Evolutionary conservation across 2,797 vertebrate species (phyloP).

Genomic region (Scolopax rusticola): DNA sequence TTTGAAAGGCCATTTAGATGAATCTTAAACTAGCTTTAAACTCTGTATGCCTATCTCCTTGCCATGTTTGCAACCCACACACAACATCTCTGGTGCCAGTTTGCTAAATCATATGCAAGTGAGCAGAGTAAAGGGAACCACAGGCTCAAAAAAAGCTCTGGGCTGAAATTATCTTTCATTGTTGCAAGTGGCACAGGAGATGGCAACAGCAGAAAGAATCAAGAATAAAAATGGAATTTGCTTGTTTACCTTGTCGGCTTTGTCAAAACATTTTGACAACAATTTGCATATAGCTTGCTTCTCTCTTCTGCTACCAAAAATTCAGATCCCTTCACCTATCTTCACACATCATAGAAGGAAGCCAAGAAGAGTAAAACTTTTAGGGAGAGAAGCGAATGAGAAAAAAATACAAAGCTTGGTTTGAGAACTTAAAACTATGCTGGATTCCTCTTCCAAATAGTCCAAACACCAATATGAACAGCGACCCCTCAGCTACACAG

Average conservation of each 20-base stretch:
- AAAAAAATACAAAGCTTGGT: background rate
- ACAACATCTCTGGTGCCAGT: background rate
- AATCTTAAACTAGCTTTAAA: constrained; percentile 24
- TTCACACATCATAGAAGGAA: background rate
- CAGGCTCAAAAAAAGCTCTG: constrained; percentile 12
- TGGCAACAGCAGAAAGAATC: constrained; percentile 44
- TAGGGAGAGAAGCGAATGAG: background rate
- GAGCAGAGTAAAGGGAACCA: constrained; percentile 43
- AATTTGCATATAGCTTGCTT: background rate
- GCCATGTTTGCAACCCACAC: constrained; percentile 31
- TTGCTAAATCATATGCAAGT: constrained; percentile 25
- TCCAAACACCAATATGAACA: background rate
- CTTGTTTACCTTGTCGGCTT: constrained; percentile 60
- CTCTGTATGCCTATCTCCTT: constrained; percentile 30
- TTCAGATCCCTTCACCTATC: constrained; percentile 43
- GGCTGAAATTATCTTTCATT: constrained; percentile 56
- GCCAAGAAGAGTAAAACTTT: background rate
- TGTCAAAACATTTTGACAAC: constrained; percentile 66
- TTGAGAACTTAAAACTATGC: background rate
- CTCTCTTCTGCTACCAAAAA: constrained; percentile 35
- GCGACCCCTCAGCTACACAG: background rate
- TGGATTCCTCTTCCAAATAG: background rate
- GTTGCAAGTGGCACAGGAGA: constrained; percentile 40
- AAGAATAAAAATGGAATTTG: constrained; percentile 53
- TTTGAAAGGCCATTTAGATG: constrained; percentile 3